phyloP scores from a whole-genome alignment of 2,888 invertebrate species.

The Melipona bicolor region DNA sequence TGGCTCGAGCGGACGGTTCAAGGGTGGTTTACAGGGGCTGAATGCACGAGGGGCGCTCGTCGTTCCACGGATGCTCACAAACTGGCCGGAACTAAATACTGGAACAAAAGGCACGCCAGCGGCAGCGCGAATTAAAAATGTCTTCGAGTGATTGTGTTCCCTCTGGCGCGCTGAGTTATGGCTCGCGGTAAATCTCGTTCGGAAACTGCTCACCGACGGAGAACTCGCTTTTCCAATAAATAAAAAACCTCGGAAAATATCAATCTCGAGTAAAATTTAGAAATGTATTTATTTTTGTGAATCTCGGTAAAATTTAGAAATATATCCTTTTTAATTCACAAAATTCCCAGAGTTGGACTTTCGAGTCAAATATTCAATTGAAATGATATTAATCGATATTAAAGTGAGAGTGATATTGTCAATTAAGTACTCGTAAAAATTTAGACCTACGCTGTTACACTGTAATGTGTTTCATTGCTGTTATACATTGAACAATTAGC shows the following conservation, averaged over 20 bases:
- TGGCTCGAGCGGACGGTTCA: slow-evolving; percentile 55
- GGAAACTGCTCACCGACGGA: neutral
- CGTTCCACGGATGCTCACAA: slow-evolving; percentile 74
- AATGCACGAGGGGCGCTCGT: slow-evolving; percentile 67
- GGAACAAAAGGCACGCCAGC: slow-evolving; percentile 68
- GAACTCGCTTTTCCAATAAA: neutral
- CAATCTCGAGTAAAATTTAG: neutral
- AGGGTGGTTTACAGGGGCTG: slow-evolving; percentile 68
- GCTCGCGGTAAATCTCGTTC: slow-evolving; percentile 17
- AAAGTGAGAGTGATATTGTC: no score
- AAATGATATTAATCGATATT: no score
- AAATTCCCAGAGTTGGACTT: no score
- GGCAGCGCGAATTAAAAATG: slow-evolving; percentile 72
- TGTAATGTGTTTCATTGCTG: no score
- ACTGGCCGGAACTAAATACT: slow-evolving; percentile 77
- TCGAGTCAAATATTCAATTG: no score
- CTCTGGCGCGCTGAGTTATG: slow-evolving; percentile 48
- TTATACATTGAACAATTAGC: no score
- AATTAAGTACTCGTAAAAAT: no score
- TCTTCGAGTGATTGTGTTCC: slow-evolving; percentile 60
- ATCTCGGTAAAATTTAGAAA: neutral
- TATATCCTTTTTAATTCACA: neutral
- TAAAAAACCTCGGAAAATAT: no score
- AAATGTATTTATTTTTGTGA: neutral
- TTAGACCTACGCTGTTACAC: no score